Evolutionary conservation across 2,113 vertebrate genomes (phyloP).

Genomic region (Uria aalge): DNA sequence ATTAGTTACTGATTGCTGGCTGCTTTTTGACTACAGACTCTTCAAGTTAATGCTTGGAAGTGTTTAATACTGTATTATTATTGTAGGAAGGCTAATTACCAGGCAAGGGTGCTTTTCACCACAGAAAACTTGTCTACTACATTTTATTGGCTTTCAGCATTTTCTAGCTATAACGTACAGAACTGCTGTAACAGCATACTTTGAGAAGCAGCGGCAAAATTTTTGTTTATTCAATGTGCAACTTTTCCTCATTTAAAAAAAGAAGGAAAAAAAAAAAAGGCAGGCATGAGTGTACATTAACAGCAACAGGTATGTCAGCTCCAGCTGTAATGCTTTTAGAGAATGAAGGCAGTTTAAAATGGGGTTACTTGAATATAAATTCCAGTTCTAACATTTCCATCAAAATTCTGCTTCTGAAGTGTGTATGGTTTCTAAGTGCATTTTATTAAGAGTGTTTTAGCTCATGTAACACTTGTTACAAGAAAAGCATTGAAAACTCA

Average conservation of each 20-base stretch:
- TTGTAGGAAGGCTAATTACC: background rate
- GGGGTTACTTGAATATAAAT: background rate
- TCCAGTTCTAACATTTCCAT: background rate
- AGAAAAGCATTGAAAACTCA: constrained; percentile 13
- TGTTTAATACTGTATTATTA: background rate
- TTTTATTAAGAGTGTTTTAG: constrained; percentile 29
- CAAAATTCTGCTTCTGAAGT: background rate
- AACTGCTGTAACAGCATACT: background rate
- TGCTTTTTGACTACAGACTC: background rate
- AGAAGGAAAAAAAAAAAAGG: background rate
- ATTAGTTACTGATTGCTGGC: background rate
- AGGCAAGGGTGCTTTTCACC: background rate
- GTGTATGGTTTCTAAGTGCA: background rate
- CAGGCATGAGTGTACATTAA: background rate
- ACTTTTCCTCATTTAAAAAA: background rate
- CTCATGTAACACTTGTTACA: background rate
- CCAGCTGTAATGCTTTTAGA: background rate
- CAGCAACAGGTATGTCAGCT: background rate
- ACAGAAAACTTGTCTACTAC: background rate
- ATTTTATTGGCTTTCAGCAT: constrained; percentile 16
- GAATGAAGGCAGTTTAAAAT: background rate
- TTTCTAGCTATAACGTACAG: background rate
- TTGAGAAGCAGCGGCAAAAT: background rate
- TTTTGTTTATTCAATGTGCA: background rate
- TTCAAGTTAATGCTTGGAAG: background rate